Evolutionary conservation across 2,113 vertebrate species (phyloP), one percentile per base, ranked within the genome.

Genomic region (Rana temporaria): DNA sequence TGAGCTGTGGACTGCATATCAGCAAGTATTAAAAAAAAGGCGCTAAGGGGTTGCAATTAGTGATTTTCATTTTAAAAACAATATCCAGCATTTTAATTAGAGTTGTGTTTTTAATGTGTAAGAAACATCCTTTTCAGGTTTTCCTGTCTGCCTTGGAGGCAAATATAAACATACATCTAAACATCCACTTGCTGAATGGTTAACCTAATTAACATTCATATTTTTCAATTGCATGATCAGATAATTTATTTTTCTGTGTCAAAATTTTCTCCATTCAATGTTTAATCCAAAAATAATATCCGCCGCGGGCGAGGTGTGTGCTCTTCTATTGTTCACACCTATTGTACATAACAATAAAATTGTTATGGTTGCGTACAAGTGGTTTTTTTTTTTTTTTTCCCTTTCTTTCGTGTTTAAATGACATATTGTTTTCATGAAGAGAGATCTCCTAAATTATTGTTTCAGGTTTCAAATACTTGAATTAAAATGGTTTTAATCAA

Each of bases 401-500:
- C 32, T n/a, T n/a, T 17, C 30, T 16, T 74, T 38, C 32, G 20
- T 16, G 30, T 56, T 20, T 70, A 30, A 62, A 59, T 57, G 20
- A 3, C 32, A 24, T 59, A 62, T 69, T 69, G 53, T 79, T 56
- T 57, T 14, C 55, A 11, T 6, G 17, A 18, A 34, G 11, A 38
- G 18, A 4, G 26, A 22, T 64, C 16, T 30, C 34, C 53, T 7
- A 60, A 67, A 67, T 20, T 38, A 60, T 56, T 66, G 8, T 32
- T 66, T 20, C 11, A n/a, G 52, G 18, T 63, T 32, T 52, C 19
- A 55, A 75, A 73, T 24, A 24, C 32, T 74, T 74, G 62, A 56
- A 38, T 66, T 56, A 71, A 78, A 55, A 55, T 34, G 2, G 62
- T 67, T 72, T 64, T 74, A 64, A 79, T 79, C 67, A 74, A 60